These are phyloP conservation scores for Hypsibius dujardini DNA, from an alignment of 1,140 invertebrate genomes.

Conservation along the genomic window DNA sequence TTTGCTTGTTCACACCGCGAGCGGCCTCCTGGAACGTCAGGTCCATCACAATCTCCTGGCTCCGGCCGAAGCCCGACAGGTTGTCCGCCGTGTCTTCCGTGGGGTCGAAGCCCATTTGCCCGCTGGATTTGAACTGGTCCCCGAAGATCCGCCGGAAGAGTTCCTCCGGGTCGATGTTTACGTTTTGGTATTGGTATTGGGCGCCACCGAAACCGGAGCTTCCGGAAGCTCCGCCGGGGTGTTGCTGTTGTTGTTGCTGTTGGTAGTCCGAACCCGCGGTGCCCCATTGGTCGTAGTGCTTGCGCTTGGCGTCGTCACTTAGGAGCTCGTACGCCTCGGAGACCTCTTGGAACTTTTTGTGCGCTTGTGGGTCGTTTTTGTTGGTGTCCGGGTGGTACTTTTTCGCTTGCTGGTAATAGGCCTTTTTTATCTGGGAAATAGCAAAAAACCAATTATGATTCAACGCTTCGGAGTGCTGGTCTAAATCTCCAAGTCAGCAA, in stretches of 20 bases:
- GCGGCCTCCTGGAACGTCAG: constrained; percentile 87
- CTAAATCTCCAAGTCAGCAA: too few species aligned
- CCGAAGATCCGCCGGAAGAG: constrained; percentile 53
- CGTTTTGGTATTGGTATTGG: too few species aligned
- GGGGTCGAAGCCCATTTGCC: not conserved
- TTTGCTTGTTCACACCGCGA: constrained; percentile 79
- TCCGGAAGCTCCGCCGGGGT: too few species aligned
- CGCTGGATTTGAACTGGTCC: constrained; percentile 24
- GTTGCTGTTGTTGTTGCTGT: too few species aligned
- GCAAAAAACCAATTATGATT: too few species aligned
- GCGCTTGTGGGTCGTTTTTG: constrained; percentile 72
- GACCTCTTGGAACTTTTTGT: constrained; percentile 86
- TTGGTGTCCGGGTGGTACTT: constrained; percentile 99
- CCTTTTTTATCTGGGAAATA: constrained; percentile 95
- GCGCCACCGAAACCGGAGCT: constrained; percentile 36
- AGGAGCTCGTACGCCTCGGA: constrained; percentile 95
- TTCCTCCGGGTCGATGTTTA: constrained; percentile 92
- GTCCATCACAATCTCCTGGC: constrained; percentile 55
- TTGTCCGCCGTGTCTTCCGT: not conserved
- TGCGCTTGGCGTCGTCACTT: constrained; percentile 72
- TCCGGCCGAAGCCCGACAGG: not conserved
- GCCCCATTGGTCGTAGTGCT: constrained; percentile 83
- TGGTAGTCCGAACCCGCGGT: constrained; percentile 40
- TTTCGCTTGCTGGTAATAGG: constrained; percentile 93
- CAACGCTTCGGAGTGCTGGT: too few species aligned